A percentile compares a stretch with the other conserved stretches of the same genome.
These are phyloP conservation scores for Heliconius aoede DNA, from an alignment of 2,888 invertebrate genomes.

Conservation along the genomic window DNA sequence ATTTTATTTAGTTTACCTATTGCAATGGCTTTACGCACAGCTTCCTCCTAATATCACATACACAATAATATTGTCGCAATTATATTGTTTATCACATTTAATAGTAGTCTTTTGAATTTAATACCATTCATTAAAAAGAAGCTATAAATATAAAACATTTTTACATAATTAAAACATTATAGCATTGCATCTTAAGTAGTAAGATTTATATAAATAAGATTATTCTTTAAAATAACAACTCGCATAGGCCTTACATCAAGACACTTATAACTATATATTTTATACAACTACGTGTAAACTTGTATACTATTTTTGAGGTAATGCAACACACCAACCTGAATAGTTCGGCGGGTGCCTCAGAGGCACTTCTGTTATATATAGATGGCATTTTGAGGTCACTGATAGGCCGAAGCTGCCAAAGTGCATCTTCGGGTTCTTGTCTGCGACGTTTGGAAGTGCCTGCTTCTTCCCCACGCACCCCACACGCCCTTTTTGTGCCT, in stretches of 20 bases:
- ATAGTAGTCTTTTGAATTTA: neutral
- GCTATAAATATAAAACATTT: neutral
- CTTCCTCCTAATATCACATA: neutral
- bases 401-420: constrained; percentile 92
- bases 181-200: constrained; percentile 8
- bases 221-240: neutral
- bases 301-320: constrained; percentile 18
- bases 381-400: constrained; percentile 94
- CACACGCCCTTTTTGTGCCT: constrained; percentile 78
- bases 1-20: neutral
- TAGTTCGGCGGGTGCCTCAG: constrained; percentile 93
- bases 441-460: constrained; percentile 77
- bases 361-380: constrained; percentile 92
- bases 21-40: constrained; percentile 14
- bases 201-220: neutral
- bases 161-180: neutral
- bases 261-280: neutral
- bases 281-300: neutral
- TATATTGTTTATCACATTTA: neutral
- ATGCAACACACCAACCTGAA: constrained; percentile 83
- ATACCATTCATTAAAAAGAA: neutral
- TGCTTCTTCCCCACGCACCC: constrained; percentile 74
- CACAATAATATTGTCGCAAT: neutral
- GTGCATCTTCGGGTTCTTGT: constrained; percentile 76
- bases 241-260: constrained; percentile 15